phyloP scores from a whole-genome alignment of 1,140 invertebrate genomes.

The Dendrolimus punctatus region DNA sequence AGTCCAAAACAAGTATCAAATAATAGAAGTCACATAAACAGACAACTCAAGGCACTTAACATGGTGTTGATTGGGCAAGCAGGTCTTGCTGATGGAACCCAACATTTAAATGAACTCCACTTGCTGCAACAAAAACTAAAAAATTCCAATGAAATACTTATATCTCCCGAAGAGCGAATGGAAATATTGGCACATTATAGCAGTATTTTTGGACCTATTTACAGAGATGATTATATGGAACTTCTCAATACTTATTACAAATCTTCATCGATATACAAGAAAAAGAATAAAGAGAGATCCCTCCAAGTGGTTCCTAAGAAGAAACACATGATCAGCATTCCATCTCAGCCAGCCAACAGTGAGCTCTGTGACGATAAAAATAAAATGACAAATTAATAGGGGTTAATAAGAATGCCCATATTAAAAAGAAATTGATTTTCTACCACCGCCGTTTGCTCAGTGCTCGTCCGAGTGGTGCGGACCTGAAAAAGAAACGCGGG shows the following conservation, averaged over 20 bases:
- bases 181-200: conserved; percentile 69
- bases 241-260: conserved; percentile 55
- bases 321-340: conserved; percentile 23
- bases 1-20: conserved; percentile 62
- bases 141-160: conserved; percentile 49
- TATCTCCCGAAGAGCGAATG: conserved; percentile 47
- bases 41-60: conserved; percentile 61
- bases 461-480: conserved; percentile 20
- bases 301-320: conserved; percentile 22
- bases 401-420: conserved; percentile 9
- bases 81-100: conserved; percentile 64
- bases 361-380: background rate
- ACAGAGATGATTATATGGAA: conserved; percentile 62
- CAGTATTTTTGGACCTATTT: conserved; percentile 58
- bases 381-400: background rate
- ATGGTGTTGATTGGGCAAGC: conserved; percentile 72
- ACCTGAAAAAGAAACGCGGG: conserved; percentile 26
- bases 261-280: conserved; percentile 13
- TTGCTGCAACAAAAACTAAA: conserved; percentile 52
- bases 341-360: conserved; percentile 14
- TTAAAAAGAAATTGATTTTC: conserved; percentile 28
- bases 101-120: conserved; percentile 61
- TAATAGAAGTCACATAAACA: conserved; percentile 52
- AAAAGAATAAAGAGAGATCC: conserved; percentile 27
- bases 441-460: conserved; percentile 32